phyloP scores from a whole-genome alignment of 2,888 invertebrate genomes.

The Synergus japonicus region DNA sequence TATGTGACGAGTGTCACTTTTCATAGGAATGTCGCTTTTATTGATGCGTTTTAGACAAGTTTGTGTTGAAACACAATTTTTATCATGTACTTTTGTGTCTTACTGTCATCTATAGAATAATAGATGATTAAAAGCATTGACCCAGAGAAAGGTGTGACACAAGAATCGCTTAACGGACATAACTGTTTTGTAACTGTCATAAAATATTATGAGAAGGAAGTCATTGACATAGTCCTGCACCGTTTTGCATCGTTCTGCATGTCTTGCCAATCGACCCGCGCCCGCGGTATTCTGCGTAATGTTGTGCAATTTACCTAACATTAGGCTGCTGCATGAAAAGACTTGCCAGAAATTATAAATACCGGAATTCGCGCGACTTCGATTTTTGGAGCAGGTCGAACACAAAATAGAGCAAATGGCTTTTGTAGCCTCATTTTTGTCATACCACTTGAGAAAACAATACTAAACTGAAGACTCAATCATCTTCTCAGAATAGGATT shows the following conservation, averaged over 20 bases:
- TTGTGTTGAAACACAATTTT: no score
- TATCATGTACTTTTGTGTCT: no score
- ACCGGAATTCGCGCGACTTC: constrained; percentile 69
- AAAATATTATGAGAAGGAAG: neutral
- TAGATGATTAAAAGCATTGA: neutral
- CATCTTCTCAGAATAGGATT: constrained; percentile 18
- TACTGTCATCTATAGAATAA: no score
- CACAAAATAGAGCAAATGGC: constrained; percentile 44
- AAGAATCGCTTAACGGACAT: neutral
- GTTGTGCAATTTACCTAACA: constrained; percentile 70
- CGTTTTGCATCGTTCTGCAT: no score
- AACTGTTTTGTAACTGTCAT: neutral
- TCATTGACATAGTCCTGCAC: neutral
- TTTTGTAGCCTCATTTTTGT: neutral
- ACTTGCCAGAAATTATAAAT: constrained; percentile 76
- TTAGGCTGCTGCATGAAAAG: constrained; percentile 64
- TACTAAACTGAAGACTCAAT: constrained; percentile 1
- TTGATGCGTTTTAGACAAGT: no score
- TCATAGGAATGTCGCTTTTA: no score
- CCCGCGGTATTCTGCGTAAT: constrained; percentile 51
- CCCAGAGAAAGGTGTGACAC: constrained; percentile 5
- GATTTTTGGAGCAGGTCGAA: constrained; percentile 66
- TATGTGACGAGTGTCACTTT: no score
- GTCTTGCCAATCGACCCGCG: constrained; percentile 52
- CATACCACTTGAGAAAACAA: constrained; percentile 13